Percentiles rank a stretch among this genome's conserved stretches.
Evolutionary conservation across 2,888 invertebrate genomes (phyloP).

Genomic region (Zelleria hepariella): DNA sequence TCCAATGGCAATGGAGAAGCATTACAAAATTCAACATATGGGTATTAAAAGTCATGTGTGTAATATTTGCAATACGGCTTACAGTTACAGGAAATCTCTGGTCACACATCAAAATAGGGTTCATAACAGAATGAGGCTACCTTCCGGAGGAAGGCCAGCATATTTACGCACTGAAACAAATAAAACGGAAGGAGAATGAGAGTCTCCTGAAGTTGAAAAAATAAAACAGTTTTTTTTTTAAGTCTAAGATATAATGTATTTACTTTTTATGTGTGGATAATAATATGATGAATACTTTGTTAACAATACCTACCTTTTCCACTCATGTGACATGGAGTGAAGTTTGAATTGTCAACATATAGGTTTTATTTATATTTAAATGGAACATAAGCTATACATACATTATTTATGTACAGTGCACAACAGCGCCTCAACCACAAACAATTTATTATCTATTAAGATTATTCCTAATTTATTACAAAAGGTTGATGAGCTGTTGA

Average conservation of each 20-base stretch:
- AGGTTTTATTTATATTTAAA: too few species aligned
- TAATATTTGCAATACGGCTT: background rate
- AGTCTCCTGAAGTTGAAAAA: background rate
- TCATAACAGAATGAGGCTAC: background rate
- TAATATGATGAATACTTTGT: too few species aligned
- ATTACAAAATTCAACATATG: constrained; percentile 1
- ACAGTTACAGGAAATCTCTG: background rate
- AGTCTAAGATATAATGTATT: background rate
- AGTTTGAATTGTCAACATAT: too few species aligned
- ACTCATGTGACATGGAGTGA: background rate
- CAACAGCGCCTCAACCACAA: too few species aligned
- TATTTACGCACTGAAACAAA: background rate
- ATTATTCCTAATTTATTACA: too few species aligned
- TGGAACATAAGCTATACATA: too few species aligned
- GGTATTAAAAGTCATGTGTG: background rate
- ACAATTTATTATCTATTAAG: too few species aligned
- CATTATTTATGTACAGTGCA: too few species aligned
- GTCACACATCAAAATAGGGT: background rate
- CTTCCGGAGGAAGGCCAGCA: background rate
- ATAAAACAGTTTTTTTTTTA: too few species aligned
- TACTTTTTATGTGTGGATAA: too few species aligned
- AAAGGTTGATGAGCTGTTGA: too few species aligned
- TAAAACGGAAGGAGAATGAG: background rate
- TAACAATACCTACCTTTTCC: background rate
- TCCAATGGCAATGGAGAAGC: constrained; percentile 15